Base-by-base conservation (phyloP, 2,113 vertebrate genomes). In the Atrichornis clamosus region DNA sequence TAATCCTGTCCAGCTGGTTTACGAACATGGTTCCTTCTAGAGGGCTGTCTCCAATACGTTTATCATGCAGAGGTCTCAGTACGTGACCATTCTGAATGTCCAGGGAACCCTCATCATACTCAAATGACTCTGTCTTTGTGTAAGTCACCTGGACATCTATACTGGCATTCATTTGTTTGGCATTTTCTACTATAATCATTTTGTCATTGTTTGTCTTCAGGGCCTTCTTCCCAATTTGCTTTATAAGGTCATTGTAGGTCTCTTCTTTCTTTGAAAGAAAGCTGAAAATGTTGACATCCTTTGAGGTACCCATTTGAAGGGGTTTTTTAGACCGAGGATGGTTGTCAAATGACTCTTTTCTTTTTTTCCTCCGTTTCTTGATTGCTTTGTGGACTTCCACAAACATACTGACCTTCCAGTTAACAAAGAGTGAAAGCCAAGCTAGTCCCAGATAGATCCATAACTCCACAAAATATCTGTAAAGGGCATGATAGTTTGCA, bases 361-460 rank as follows among this genome's bases (percentile, higher is more conserved):
- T 98, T 87, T 98, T 98, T 84, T 98, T 99, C 52, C 99, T 98
- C 21, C 99, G 98, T 96, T 99, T 99, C 98, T 99, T 99, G 58
- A 99, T 98, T 53, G 99, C 99, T 96, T 99, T 99, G 96, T 99
- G 99, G 52, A 99, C 99, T 94, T 99, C 99, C 30, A 99, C 98
- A 83, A 99, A 99, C 99, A 99, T 99, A 88, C 99, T 99, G 73
- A 99, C 99, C 87, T 99, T 99, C 99, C 99, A 99, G 96, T 99
- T 99, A 94, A 99, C 99, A 88, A 99, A 99, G 55, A 99, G 97
- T 32, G 99, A 99, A 42, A 99, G 98, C 99, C 99, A 99, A 77
- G 99, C 99, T 95, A 99, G 85, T 15, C 99, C 99, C 82, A 99
- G 96, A 97, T 99, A 99, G 93, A 99, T 99, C 99, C 99, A 99